Evolutionary conservation across 2,113 vertebrate genomes (phyloP).

Genomic region (Syrmaticus mikado): DNA sequence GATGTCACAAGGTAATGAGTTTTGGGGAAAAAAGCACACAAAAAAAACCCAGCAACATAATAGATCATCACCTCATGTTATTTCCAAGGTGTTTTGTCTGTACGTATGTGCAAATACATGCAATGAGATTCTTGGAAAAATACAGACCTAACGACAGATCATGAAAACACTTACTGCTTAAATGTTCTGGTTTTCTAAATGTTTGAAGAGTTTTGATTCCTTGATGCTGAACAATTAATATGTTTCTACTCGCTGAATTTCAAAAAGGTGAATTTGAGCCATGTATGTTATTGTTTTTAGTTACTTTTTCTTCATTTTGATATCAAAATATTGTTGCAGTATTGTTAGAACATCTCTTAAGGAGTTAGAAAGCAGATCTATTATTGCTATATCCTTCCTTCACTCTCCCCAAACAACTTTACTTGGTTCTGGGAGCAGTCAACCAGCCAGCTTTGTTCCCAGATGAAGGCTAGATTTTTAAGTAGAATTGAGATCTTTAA

Average conservation of each 20-base stretch:
- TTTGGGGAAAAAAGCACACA: not conserved
- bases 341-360: not conserved
- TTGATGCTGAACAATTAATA: not conserved
- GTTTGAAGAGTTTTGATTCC: not conserved
- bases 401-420: not conserved
- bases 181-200: not conserved
- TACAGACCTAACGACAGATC: not conserved
- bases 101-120: not conserved
- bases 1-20: conserved; percentile 91
- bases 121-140: not conserved
- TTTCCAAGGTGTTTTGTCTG: not conserved
- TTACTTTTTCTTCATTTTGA: not conserved
- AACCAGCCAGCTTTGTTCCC: not conserved
- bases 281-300: not conserved
- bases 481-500: not conserved
- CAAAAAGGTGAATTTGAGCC: not conserved
- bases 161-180: not conserved
- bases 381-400: not conserved
- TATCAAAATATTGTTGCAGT: not conserved
- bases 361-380: not conserved
- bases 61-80: not conserved
- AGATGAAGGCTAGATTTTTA: not conserved
- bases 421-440: rapidly evolving
- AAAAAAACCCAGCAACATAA: too few relatives aligned
- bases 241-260: rapidly evolving